phyloP scores from a whole-genome alignment of 2,888 invertebrate genomes.

The Drosophila tripunctata region DNA sequence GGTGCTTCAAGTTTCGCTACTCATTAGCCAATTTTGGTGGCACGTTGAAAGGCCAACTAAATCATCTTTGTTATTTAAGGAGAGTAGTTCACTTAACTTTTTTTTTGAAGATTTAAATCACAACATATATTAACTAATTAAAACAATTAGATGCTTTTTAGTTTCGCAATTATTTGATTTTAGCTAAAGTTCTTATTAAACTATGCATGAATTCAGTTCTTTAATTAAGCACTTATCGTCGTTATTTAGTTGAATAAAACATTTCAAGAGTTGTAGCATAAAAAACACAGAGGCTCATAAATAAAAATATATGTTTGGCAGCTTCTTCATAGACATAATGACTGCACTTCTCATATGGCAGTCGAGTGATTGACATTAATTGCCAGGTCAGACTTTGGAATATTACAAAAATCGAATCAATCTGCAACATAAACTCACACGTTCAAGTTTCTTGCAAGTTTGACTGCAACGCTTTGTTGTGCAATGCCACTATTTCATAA shows the following conservation, averaged over 20 bases:
- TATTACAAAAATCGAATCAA: slow-evolving; percentile 4
- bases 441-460: slow-evolving; percentile 13
- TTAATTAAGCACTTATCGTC: not conserved
- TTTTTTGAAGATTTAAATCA: not conserved
- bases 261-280: not conserved
- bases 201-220: not conserved
- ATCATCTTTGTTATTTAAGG: not conserved
- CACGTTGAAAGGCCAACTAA: slow-evolving; percentile 28
- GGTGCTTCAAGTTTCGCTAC: slow-evolving; percentile 54
- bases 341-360: slow-evolving; percentile 24
- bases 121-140: too few relatives aligned
- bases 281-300: not conserved
- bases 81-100: not conserved
- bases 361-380: slow-evolving; percentile 74
- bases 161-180: too few relatives aligned
- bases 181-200: too few relatives aligned
- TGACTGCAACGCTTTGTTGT: not conserved
- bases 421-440: slow-evolving; percentile 21
- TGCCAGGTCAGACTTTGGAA: slow-evolving; percentile 45
- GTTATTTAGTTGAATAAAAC: not conserved
- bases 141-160: too few relatives aligned
- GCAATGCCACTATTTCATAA: slow-evolving; percentile 59
- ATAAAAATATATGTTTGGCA: not conserved
- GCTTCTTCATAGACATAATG: not conserved
- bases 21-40: slow-evolving; percentile 70